Conservation (phyloP, 2,888 invertebrate species). For the Drosophila barbarae region DNA sequence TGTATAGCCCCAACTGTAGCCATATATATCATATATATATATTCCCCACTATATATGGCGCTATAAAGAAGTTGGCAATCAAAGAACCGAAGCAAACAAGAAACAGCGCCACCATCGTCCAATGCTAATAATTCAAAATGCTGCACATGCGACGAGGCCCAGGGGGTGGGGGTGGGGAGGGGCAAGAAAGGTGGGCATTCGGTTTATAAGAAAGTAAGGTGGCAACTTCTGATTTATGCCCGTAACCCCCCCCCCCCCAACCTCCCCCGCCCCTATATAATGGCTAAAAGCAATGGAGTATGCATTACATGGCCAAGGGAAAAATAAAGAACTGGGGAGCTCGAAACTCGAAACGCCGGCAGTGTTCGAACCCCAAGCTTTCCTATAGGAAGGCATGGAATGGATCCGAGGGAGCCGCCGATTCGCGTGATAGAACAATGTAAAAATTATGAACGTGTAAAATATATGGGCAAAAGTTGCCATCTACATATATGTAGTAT, state of each 20-base stretch:
- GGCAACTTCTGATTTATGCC: constrained; percentile 53
- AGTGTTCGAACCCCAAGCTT: constrained; percentile 29
- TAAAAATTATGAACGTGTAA: constrained; percentile 71
- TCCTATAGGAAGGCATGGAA: constrained; percentile 11
- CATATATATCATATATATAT: background rate
- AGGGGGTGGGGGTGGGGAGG: background rate
- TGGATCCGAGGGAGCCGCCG: constrained; percentile 25
- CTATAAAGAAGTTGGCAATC: constrained; percentile 60
- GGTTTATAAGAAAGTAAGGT: constrained; percentile 29
- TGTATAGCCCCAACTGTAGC: background rate
- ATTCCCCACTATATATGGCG: constrained; percentile 37
- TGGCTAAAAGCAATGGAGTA: constrained; percentile 69
- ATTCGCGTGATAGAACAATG: constrained; percentile 77
- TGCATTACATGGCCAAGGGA: constrained; percentile 52
- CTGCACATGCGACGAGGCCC: constrained; percentile 64
- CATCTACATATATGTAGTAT: background rate
- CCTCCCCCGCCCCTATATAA: constrained; percentile 30
- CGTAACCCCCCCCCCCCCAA: constrained; percentile 22
- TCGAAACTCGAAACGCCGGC: constrained; percentile 4
- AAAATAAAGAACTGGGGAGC: background rate
- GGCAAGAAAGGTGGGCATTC: constrained; percentile 9
- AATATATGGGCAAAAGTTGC: constrained; percentile 63
- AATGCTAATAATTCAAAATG: constrained; percentile 67
- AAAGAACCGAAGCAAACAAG: constrained; percentile 53
- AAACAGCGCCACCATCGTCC: constrained; percentile 40